phyloP scores from a whole-genome alignment of 2,888 invertebrate species.

The Andrena marginata region DNA sequence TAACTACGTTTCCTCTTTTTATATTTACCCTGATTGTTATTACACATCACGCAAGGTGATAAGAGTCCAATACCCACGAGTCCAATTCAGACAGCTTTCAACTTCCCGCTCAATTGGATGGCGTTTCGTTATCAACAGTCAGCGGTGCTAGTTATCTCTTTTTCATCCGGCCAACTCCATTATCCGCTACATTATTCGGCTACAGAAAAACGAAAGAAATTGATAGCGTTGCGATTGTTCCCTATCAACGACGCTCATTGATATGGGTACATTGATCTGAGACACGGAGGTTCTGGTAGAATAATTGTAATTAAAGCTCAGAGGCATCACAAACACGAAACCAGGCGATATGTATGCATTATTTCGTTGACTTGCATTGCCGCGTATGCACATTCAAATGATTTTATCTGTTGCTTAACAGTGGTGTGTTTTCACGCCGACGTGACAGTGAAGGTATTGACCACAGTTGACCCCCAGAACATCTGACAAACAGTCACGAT shows the following conservation, averaged over 20 bases:
- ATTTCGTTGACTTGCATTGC: no score
- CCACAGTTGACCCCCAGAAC: no score
- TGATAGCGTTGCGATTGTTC: slow-evolving; percentile 62
- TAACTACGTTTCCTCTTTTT: neutral
- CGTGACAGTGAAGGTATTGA: no score
- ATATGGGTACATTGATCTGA: slow-evolving; percentile 51
- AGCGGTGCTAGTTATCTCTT: slow-evolving; percentile 55
- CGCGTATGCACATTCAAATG: no score
- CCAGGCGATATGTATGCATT: no score
- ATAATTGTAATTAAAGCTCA: no score
- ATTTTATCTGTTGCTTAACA: no score
- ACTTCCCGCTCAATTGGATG: slow-evolving; percentile 38
- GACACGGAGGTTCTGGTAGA: neutral
- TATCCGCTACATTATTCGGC: slow-evolving; percentile 72
- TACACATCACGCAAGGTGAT: slow-evolving; percentile 34
- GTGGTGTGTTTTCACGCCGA: no score
- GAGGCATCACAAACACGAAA: no score
- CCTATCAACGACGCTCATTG: slow-evolving; percentile 56
- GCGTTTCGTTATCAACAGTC: slow-evolving; percentile 56
- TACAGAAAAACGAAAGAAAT: slow-evolving; percentile 59
- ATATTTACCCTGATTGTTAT: slow-evolving; percentile 50
- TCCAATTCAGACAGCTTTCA: slow-evolving; percentile 3
- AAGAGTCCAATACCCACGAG: slow-evolving; percentile 23
- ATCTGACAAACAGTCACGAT: no score
- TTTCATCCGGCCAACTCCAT: slow-evolving; percentile 65